Evolutionary conservation across 2,888 invertebrate genomes (phyloP).

Genomic region (Linnaemya vulpina): DNA sequence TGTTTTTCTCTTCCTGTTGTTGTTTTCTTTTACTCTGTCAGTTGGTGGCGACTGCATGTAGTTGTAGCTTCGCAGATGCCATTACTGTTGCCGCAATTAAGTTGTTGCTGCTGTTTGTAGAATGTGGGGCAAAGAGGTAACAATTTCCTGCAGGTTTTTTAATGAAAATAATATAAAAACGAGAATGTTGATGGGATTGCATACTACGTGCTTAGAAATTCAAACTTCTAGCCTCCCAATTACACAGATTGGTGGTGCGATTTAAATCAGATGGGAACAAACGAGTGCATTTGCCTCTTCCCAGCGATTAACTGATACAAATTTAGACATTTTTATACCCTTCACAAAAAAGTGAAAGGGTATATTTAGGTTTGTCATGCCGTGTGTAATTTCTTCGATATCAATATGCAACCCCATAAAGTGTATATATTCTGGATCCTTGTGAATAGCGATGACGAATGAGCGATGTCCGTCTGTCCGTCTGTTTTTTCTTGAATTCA

Average conservation of each 20-base stretch:
- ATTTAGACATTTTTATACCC: too few relatives aligned
- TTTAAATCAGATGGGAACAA: background rate
- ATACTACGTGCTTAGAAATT: slow-evolving; percentile 45
- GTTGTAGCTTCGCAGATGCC: background rate
- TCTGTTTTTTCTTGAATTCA: too few relatives aligned
- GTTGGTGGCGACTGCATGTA: background rate
- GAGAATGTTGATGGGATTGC: slow-evolving; percentile 5
- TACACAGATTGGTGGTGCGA: slow-evolving; percentile 15
- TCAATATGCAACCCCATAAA: too few relatives aligned
- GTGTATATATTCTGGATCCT: too few relatives aligned
- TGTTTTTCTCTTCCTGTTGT: background rate
- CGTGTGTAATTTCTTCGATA: too few relatives aligned
- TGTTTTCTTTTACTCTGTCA: background rate
- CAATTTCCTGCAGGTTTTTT: slow-evolving; percentile 52
- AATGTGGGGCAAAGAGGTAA: slow-evolving; percentile 45
- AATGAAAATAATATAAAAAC: slow-evolving; percentile 19
- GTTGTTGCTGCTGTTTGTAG: slow-evolving; percentile 19
- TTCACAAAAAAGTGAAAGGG: too few relatives aligned
- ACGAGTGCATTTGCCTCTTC: background rate
- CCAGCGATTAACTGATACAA: background rate
- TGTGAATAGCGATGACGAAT: too few relatives aligned
- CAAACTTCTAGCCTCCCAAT: slow-evolving; percentile 35
- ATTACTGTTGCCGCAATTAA: slow-evolving; percentile 9
- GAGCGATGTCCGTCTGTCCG: too few relatives aligned
- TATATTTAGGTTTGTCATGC: too few relatives aligned